phyloP scores from a whole-genome alignment of 2,888 invertebrate genomes.

The Limnephilus lunatus region DNA sequence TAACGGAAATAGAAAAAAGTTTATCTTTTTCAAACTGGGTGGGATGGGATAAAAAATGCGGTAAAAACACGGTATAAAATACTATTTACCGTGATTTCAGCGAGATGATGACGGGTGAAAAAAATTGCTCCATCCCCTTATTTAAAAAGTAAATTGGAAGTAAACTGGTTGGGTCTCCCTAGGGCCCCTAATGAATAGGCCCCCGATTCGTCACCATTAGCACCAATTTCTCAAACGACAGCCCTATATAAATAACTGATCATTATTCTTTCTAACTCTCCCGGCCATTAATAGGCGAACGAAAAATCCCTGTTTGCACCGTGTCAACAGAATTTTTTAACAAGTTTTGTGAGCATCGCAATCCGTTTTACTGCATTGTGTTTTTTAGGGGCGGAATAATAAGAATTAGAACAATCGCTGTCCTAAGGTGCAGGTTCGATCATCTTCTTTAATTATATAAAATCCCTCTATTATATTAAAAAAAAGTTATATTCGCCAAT shows the following conservation, averaged over 20 bases:
- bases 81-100: not conserved
- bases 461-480: too few relatives aligned
- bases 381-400: not conserved
- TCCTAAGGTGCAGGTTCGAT: too few relatives aligned
- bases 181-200: conserved; percentile 58
- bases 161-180: conserved; percentile 48
- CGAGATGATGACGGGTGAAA: conserved; percentile 50
- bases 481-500: too few relatives aligned
- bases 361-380: not conserved
- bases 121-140: conserved; percentile 47
- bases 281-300: not conserved
- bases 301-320: not conserved
- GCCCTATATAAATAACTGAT: conserved; percentile 56
- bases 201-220: conserved; percentile 64
- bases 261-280: conserved; percentile 54
- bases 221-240: conserved; percentile 59
- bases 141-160: conserved; percentile 58
- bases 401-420: not conserved
- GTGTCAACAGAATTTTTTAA: not conserved
- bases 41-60: not conserved
- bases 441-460: too few relatives aligned
- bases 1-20: too few relatives aligned
- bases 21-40: not conserved
- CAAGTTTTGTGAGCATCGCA: not conserved
- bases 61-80: not conserved